Evolutionary conservation across 2,797 vertebrate species (phyloP), one percentile per base, ranked within the genome.

Genomic region (Macroramphosus scolopax): DNA sequence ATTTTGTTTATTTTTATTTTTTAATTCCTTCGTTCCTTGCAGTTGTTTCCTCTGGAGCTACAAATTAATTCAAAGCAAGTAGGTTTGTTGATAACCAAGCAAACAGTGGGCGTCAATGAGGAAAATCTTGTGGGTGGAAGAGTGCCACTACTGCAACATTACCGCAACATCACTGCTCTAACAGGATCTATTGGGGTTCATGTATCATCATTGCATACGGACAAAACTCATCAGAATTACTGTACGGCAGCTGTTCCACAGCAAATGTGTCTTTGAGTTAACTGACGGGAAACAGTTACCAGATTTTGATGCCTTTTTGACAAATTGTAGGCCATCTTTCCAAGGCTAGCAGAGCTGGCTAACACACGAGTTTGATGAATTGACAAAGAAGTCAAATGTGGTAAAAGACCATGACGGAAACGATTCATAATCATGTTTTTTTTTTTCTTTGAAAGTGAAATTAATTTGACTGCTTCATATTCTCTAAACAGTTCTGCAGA

Each of bases 391-490:
- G n/a, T n/a, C n/a, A n/a, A n/a, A 26, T 31, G 29, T 55, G 57
- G 17, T 50, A 15, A 46, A 36, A 37, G 43, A 48, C 32, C 35
- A 40, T 46, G 35, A 30, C 52, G 18, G 29, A 62, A 53, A 36
- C 36, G 20, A 44, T 58, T 73, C 28, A 40, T 37, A 67, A 54
- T 54, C 47, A 31, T 39, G 60, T 54, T 41, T 18, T 16, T 13
- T 6, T 17, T 57, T 65, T 42, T 51, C 29, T 6, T 46, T 40
- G 48, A 49, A 75, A 69, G 13, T 22, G 35, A 63, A 33, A 80
- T 84, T 85, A 81, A 87, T 87, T 87, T 53, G 60, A 65, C 38
- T 52, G 29, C 56, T 55, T 79, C 35, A 55, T 37, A 45, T 63
- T 72, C 62, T 69, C 59, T 56, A 56, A 68, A 62, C 66, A 53